These are phyloP conservation scores for Labeo catla DNA, from an alignment of 2,113 vertebrate genomes.

Conservation along the genomic window DNA sequence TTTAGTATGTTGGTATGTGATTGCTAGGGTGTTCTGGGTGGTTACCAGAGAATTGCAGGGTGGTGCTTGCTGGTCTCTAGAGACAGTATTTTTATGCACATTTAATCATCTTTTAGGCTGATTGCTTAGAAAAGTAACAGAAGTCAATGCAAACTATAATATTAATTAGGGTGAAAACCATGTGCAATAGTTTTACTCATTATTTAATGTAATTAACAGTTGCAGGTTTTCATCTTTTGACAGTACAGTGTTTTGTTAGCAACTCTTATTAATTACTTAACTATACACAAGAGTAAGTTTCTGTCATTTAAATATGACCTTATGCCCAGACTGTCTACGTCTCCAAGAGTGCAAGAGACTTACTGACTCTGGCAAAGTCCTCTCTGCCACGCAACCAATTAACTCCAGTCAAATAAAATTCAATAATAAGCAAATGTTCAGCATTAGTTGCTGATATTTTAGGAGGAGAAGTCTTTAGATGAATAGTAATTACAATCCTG, in stretches of 20 bases:
- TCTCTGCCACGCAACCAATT: conserved; percentile 2
- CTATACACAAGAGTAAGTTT: conserved; percentile 11
- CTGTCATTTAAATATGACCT: not conserved
- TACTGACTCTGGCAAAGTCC: not conserved
- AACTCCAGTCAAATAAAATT: not conserved
- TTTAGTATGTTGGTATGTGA: not conserved
- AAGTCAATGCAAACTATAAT: not conserved
- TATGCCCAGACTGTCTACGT: not conserved
- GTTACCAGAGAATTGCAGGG: not conserved
- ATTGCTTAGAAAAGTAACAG: not conserved
- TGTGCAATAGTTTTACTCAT: not conserved
- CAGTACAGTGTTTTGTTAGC: not conserved
- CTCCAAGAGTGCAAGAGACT: not conserved
- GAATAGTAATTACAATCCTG: not conserved
- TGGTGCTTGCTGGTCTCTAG: not conserved
- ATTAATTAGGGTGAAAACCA: not conserved
- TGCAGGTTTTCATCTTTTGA: not conserved
- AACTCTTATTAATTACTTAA: conserved; percentile 6
- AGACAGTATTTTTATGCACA: not conserved
- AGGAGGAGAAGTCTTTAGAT: not conserved
- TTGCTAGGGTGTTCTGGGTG: not conserved
- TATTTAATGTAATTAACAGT: conserved; percentile 3
- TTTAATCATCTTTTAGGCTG: not conserved
- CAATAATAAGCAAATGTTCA: not conserved
- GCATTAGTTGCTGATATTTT: not conserved